Evolutionary conservation across 1,140 invertebrate genomes (phyloP).

Genomic region (Lepidostoma basale): DNA sequence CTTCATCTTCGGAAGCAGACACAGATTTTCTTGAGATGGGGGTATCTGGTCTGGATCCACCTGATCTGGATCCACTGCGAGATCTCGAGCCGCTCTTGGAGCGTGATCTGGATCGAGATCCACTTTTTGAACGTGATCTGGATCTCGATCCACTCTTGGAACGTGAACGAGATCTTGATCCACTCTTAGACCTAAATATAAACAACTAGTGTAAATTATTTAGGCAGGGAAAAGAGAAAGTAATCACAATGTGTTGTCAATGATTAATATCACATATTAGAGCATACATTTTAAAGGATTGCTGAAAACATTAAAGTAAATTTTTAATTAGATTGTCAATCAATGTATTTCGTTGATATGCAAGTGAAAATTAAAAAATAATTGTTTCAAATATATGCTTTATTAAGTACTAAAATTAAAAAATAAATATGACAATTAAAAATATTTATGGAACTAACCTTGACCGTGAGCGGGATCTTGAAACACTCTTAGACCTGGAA

Average conservation of each 20-base stretch:
- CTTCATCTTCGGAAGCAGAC: constrained; percentile 61
- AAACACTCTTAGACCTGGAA: constrained; percentile 47
- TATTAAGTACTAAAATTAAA: too few relatives aligned
- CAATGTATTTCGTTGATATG: too few relatives aligned
- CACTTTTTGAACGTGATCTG: constrained; percentile 37
- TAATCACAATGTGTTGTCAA: constrained; percentile 23
- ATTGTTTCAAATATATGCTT: too few relatives aligned
- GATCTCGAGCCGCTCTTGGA: constrained; percentile 50
- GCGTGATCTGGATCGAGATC: constrained; percentile 47
- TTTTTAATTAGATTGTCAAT: too few relatives aligned
- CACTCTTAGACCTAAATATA: not conserved
- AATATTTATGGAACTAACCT: too few relatives aligned
- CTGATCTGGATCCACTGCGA: constrained; percentile 49
- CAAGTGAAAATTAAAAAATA: too few relatives aligned
- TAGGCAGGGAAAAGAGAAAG: not conserved
- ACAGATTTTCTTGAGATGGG: constrained; percentile 61
- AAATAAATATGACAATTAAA: too few relatives aligned
- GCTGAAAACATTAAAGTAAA: too few relatives aligned
- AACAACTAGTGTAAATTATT: too few relatives aligned
- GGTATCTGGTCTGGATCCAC: constrained; percentile 57
- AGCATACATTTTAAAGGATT: too few relatives aligned
- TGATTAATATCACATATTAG: not conserved
- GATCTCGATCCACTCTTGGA: constrained; percentile 50
- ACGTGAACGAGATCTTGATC: constrained; percentile 19
- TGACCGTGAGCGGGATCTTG: constrained; percentile 25